Conservation (phyloP, 2,797 vertebrate genomes). For the Lindbergichthys nudifrons region DNA sequence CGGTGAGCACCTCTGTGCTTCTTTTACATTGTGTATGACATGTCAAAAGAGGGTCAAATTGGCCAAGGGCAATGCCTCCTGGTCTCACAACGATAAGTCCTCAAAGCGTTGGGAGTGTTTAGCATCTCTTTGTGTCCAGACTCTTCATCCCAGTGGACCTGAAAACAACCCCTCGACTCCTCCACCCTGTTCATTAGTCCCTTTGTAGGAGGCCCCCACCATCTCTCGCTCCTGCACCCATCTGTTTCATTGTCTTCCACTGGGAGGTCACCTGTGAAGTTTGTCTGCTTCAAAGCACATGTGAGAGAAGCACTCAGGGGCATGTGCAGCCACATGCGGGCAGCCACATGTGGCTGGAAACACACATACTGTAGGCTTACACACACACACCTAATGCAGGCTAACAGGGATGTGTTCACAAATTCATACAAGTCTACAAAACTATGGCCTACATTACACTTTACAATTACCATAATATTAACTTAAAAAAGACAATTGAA, state of each 20-base stretch:
- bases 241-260: constrained; percentile 48
- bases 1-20: constrained; percentile 28
- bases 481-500: background rate
- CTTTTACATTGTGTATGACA: constrained; percentile 50
- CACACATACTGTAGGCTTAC: background rate
- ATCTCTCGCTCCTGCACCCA: constrained; percentile 3
- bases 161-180: constrained; percentile 26
- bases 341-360: constrained; percentile 20
- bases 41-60: constrained; percentile 50
- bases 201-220: constrained; percentile 39
- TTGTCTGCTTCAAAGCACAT: constrained; percentile 34
- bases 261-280: constrained; percentile 66
- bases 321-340: constrained; percentile 14
- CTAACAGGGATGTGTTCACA: background rate
- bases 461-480: background rate
- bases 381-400: background rate
- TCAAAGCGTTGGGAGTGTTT: constrained; percentile 60
- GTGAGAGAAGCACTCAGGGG: constrained; percentile 14
- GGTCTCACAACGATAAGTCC: constrained; percentile 31
- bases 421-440: background rate
- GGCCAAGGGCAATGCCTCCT: constrained; percentile 61
- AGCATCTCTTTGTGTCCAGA: constrained; percentile 70
- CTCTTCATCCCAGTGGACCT: constrained; percentile 49
- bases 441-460: too few species aligned
- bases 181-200: constrained; percentile 62